Conservation (phyloP, 2,797 vertebrate species). For the Natrix natrix region DNA sequence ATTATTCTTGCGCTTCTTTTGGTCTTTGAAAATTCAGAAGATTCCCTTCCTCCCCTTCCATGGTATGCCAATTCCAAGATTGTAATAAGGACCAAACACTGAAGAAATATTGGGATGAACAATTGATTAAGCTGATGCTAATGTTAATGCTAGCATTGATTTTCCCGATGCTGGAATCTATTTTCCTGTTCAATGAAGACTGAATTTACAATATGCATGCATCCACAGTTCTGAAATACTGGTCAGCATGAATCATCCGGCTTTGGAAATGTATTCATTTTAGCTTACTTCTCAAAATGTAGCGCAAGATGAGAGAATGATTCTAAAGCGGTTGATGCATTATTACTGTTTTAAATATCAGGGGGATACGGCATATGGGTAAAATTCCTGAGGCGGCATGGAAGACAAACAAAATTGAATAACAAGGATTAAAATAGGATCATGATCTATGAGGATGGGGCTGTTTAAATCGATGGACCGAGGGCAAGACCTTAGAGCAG, state of each 20-base stretch:
- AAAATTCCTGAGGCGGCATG: neutral
- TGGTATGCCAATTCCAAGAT: conserved; percentile 32
- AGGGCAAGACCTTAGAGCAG: neutral
- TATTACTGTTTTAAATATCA: neutral
- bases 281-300: conserved; percentile 14
- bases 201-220: conserved; percentile 17
- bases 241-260: conserved; percentile 44
- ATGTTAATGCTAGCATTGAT: conserved; percentile 7
- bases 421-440: neutral
- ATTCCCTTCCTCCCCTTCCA: conserved; percentile 44
- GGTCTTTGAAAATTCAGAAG: conserved; percentile 57
- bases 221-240: conserved; percentile 47
- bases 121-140: conserved; percentile 41
- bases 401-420: neutral
- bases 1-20: conserved; percentile 33
- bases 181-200: conserved; percentile 39
- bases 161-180: conserved; percentile 40
- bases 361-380: neutral
- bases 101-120: conserved; percentile 45
- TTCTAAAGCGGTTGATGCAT: neutral
- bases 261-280: neutral
- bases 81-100: conserved; percentile 46
- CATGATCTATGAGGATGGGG: neutral
- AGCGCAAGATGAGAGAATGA: conserved; percentile 17
- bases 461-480: neutral